Percentiles rank a stretch among this genome's conserved stretches.
phyloP scores from a whole-genome alignment of 2,113 vertebrate genomes.

The Neolamprologus caudopunctatus region DNA sequence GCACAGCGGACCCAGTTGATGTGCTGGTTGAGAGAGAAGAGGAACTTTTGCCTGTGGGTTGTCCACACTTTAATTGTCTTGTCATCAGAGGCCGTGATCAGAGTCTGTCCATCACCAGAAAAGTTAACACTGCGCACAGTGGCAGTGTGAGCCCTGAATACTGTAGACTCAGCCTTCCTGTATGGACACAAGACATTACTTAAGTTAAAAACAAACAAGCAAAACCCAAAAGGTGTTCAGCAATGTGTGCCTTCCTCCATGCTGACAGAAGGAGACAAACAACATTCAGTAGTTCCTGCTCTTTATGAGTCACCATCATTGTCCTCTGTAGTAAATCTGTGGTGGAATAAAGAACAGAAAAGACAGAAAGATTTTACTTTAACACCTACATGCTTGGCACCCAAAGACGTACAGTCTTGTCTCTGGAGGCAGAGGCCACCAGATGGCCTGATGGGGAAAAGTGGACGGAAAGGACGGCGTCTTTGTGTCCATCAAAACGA shows the following conservation, averaged over 20 bases:
- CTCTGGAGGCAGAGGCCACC: conserved; percentile 88
- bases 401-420: conserved; percentile 95
- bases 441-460: conserved; percentile 95
- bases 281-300: background rate
- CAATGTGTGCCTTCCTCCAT: background rate
- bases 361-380: background rate
- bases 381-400: conserved; percentile 84
- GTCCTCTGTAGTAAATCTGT: background rate
- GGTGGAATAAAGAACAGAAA: background rate
- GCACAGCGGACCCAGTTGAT: conserved; percentile 99
- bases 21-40: conserved; percentile 90
- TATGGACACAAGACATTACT: background rate
- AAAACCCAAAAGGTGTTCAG: background rate
- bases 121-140: conserved; percentile 89
- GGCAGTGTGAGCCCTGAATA: conserved; percentile 86
- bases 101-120: conserved; percentile 83
- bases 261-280: background rate
- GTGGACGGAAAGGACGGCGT: conserved; percentile 82
- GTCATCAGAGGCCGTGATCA: conserved; percentile 93
- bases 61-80: conserved; percentile 95
- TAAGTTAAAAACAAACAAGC: background rate
- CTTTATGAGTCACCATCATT: background rate
- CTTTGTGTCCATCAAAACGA: conserved; percentile 90
- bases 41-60: conserved; percentile 90
- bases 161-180: conserved; percentile 88